These are phyloP conservation scores for Thymelicus lineola DNA, from an alignment of 2,888 invertebrate species.

Conservation along the genomic window DNA sequence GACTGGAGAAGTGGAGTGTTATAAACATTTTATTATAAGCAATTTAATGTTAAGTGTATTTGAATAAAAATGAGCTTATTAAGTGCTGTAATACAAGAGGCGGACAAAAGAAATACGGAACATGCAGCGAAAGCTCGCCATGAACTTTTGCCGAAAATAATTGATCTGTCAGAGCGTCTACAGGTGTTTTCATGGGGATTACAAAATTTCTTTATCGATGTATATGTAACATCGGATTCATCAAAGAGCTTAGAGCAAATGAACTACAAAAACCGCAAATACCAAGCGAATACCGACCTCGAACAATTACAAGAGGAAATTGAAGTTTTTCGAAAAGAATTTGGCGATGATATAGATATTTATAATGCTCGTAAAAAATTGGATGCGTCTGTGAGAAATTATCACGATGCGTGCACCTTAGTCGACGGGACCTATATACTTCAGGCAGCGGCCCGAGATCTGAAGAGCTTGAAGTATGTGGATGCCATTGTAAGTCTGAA, in stretches of 20 bases:
- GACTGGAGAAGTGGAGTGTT: no score
- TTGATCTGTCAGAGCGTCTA: slow-evolving; percentile 67
- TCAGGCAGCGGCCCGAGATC: slow-evolving; percentile 71
- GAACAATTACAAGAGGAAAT: slow-evolving; percentile 54
- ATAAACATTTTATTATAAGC: no score
- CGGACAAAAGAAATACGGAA: slow-evolving; percentile 62
- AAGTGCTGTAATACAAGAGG: slow-evolving; percentile 70
- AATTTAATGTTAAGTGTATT: no score
- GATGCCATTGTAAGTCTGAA: slow-evolving; percentile 66
- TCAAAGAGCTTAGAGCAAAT: slow-evolving; percentile 76
- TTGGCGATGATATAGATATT: slow-evolving; percentile 60
- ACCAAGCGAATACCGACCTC: slow-evolving; percentile 62
- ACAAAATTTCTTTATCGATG: slow-evolving; percentile 72
- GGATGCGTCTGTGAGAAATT: slow-evolving; percentile 53
- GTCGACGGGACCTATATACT: slow-evolving; percentile 66
- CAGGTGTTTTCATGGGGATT: slow-evolving; percentile 73
- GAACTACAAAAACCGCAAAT: slow-evolving; percentile 70
- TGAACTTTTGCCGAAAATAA: slow-evolving; percentile 60
- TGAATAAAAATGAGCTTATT: slow-evolving; percentile 67
- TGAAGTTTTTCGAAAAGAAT: slow-evolving; percentile 53
- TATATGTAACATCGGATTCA: slow-evolving; percentile 64
- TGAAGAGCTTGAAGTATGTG: slow-evolving; percentile 65
- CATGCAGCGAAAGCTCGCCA: slow-evolving; percentile 67
- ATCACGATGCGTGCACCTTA: slow-evolving; percentile 61
- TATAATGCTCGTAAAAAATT: slow-evolving; percentile 58